Conservation (phyloP, 2,888 invertebrate species). For the Beris morrisii region DNA sequence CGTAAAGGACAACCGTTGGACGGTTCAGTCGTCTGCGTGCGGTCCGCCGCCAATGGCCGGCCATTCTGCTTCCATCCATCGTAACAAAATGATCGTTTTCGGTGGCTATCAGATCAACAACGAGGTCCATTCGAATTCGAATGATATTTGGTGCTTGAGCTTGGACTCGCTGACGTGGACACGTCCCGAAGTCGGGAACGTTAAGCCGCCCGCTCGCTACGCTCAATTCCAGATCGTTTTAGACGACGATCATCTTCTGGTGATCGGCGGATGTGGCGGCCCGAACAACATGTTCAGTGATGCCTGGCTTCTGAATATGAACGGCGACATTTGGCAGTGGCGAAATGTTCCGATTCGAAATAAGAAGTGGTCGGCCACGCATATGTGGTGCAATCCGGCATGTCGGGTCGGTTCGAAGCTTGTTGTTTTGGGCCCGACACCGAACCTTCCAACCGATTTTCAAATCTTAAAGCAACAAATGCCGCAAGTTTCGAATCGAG, state of each 20-base stretch:
- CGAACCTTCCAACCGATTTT: constrained; percentile 54
- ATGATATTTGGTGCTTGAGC: constrained; percentile 89
- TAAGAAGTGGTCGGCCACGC: constrained; percentile 77
- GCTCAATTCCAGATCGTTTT: constrained; percentile 89
- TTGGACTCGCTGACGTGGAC: constrained; percentile 76
- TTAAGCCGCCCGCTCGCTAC: constrained; percentile 80
- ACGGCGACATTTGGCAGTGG: constrained; percentile 72
- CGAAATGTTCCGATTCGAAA: constrained; percentile 74
- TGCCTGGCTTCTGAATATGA: constrained; percentile 86
- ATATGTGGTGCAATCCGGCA: constrained; percentile 93
- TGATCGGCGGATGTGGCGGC: constrained; percentile 87
- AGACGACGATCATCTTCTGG: constrained; percentile 75
- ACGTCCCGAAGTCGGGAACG: constrained; percentile 69
- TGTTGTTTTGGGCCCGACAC: constrained; percentile 64
- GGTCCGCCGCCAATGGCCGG: constrained; percentile 70
- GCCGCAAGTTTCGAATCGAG: constrained; percentile 41
- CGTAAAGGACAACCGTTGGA: constrained; percentile 80
- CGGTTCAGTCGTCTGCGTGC: constrained; percentile 43
- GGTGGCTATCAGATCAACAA: constrained; percentile 65
- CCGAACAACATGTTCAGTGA: constrained; percentile 85
- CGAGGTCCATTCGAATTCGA: constrained; percentile 63
- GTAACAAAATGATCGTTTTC: constrained; percentile 81
- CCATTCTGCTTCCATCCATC: constrained; percentile 86
- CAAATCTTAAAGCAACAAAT: constrained; percentile 54
- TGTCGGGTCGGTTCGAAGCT: constrained; percentile 78